Base-by-base conservation (phyloP, 2,888 invertebrate genomes). In the Eurois occulta region DNA sequence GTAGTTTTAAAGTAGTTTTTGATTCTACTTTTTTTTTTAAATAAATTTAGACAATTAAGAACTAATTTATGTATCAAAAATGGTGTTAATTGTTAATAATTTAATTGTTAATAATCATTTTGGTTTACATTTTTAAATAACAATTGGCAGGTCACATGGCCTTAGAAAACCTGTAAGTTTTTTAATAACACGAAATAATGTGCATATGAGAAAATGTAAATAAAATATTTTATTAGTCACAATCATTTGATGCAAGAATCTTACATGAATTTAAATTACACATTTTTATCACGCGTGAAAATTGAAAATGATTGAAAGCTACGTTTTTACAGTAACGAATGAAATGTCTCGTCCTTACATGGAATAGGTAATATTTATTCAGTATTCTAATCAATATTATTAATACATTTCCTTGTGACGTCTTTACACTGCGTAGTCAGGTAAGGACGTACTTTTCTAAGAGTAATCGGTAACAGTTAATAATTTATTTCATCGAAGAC, bases 1-100 rank as follows among this genome's bases (percentile, higher is more conserved):
- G 89, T 83, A 41, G 32, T 28, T 77, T 86, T 62, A 1, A 60
- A 52, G 48, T 46, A 13, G 10, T 60, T 75, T 28, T 65, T 62
- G 1, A 35, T 35, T 16, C 4, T 46, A 65, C 10, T 72, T 58
- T 35, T 72, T 58, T 35, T 52, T 32, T 28, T 32, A 43, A 55
- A 5, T 70, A 35, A 8, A 38, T 66, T 48, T 5, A 18, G 6
- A 1, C 1, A 18, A 2, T 1, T 62, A 38, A 16, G 2, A 41
- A 35, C 1, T 35, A 11, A 6, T 46, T 52, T n/a, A 41, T n/a
- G 24, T 41, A 1, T 3, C 0, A 32, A 11, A 64, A 4, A 41
- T 13, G 1, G 7, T 24, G 21, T 11, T 11, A 28, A 24, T 24
- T 46, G n/a, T 0, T 38, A 32, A 21, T 1, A 7, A 41, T 38